Evolutionary conservation across 2,888 invertebrate species (phyloP), one percentile per base, ranked within the genome.

Genomic region (Leucophenga maculata): DNA sequence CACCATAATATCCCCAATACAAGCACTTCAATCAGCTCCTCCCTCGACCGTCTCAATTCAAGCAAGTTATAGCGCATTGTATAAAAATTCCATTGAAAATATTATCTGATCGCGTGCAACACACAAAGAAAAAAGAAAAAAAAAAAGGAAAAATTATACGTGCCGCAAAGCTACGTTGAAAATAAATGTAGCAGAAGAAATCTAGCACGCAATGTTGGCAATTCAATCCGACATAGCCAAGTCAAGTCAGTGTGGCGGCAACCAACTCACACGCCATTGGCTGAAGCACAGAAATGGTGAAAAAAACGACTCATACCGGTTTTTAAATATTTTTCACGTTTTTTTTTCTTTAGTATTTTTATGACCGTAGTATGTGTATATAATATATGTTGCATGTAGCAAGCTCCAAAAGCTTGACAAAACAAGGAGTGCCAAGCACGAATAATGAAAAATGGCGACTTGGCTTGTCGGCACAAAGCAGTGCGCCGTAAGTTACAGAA

Each of bases 81-180:
- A 39, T 39, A 81, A 81, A 80, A 81, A 80, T 80, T 67, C 77
- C 77, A 55, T 71, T 70, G 54, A 73, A 62, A 62, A 72, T 70
- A 79, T 81, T 84, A 82, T 80, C 81, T 75, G 79, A 85, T 85
- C 79, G 86, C 86, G 80, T 86, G 86, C 79, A 81, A 50, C 74
- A 48, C 68, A 77, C 78, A 79, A 74, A 50, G 18, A 50, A 50
- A 50, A 50, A 50, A 50, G 8, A 65, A 11, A 46, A 16, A n/a
- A 48, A 31, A 2, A 4, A n/a, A 69, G 26, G 14, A 31, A 62
- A 64, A 82, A 78, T 67, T 55, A 74, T 77, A 82, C 84, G 84
- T 83, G 83, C 72, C 74, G 55, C 75, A 50, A 66, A 26, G 20
- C 62, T 6, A 26, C 52, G 11, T 16, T 26, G 31, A 44, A 54